Evolutionary conservation across 2,113 vertebrate genomes (phyloP), one percentile per base, ranked within the genome.

Genomic region (Sorex fumeus): DNA sequence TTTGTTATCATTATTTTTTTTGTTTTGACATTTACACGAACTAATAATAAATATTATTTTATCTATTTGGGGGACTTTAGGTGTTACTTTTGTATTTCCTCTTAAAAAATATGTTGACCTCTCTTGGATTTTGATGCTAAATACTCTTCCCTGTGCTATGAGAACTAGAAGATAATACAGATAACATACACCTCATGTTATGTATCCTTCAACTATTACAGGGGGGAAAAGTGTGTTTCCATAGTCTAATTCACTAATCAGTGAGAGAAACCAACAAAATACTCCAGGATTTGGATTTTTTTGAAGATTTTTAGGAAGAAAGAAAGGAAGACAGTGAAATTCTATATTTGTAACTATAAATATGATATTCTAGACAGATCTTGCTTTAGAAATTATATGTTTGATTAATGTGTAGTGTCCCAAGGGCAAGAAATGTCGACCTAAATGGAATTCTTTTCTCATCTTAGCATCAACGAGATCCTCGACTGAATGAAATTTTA

Each of bases 401-500:
- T 70, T 72, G 91, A 95, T 86, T 96, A 60, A 92, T 93, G 69
- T 95, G 64, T 96, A 93, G 93, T 91, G 16, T 91, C 90, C 90
- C 88, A 93, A 92, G 93, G 67, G 40, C 50, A 1, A 95, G 93
- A 95, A 91, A 62, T 43, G 82, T 95, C 93, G 92, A 89, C 92
- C 96, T 98, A 96, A 97, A 96, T 94, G 91, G 71, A 40, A 0
- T 97, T 97, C 91, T 97, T 97, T 98, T 97, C 95, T 97, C 95
- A 97, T 97, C 94, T 96, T 97, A 99, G 99, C 99, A 99, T 97
- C 99, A 99, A 96, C 98, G 99, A 91, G 99, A 99, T 94, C 99
- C 99, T 81, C 98, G 99, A 82, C 97, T 99, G 97, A 99, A 99
- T 88, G 99, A 99, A 98, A 99, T 99, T 98, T 98, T 99, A 84